Percentiles rank a stretch among this genome's conserved stretches.
Evolutionary conservation across 2,797 vertebrate species (phyloP).

Genomic region (Rhynchotus rufescens): DNA sequence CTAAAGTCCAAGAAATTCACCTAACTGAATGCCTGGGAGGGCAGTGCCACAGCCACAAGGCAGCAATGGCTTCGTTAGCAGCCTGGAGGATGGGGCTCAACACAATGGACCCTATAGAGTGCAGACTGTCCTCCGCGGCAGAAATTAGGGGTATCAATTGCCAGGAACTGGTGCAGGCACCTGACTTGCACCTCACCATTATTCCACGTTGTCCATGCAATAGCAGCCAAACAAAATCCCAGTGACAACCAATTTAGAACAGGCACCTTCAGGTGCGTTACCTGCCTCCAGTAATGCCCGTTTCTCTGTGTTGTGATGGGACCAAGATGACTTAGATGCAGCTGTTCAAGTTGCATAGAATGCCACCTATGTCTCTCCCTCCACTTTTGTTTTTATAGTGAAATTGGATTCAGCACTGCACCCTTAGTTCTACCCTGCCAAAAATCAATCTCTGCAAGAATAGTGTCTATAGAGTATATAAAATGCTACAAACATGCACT

Average conservation of each 20-base stretch:
- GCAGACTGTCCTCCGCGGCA: not conserved
- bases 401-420: not conserved
- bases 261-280: not conserved
- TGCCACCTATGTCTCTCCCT: not conserved
- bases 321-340: not conserved
- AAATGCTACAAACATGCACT: not conserved
- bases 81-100: not conserved
- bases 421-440: not conserved
- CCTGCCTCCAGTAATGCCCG: not conserved
- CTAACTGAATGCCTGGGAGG: not conserved
- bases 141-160: not conserved
- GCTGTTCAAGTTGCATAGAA: not conserved
- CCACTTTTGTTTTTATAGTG: not conserved
- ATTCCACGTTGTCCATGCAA: not conserved
- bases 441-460: not conserved
- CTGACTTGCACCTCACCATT: not conserved
- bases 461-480: not conserved
- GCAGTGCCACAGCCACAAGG: not conserved
- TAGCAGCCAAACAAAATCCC: not conserved
- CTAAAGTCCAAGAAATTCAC: constrained; percentile 35
- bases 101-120: not conserved
- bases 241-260: not conserved
- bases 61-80: not conserved
- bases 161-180: not conserved
- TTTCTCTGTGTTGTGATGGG: not conserved